Conservation (phyloP, 1,140 invertebrate species). For the Portunus trituberculatus region DNA sequence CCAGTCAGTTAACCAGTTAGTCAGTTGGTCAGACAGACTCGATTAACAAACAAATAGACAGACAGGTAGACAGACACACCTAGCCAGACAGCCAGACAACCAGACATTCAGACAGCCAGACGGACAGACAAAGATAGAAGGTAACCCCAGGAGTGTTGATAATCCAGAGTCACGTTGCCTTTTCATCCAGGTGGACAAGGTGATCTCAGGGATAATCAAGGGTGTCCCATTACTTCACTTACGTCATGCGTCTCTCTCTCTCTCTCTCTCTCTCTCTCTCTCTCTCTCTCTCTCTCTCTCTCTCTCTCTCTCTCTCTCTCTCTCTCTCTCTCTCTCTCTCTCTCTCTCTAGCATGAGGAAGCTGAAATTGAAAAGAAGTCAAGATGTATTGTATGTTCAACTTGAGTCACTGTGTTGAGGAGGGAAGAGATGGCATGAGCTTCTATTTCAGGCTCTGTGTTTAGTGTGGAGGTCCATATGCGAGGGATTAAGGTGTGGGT, state of each 20-base stretch:
- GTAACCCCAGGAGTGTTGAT: slow-evolving; percentile 8
- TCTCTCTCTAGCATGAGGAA: too few relatives aligned
- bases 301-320: too few relatives aligned
- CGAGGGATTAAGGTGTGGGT: too few relatives aligned
- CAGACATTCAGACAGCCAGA: background rate
- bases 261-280: background rate
- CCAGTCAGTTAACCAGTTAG: background rate
- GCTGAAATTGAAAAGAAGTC: too few relatives aligned
- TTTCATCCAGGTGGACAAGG: slow-evolving; percentile 10
- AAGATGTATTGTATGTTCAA: too few relatives aligned
- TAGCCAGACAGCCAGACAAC: background rate
- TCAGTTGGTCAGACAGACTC: background rate
- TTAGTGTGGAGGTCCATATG: too few relatives aligned
- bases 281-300: too few relatives aligned
- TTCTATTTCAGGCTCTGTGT: too few relatives aligned
- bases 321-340: too few relatives aligned
- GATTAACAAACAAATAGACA: background rate
- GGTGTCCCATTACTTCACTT: background rate
- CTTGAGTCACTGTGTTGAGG: too few relatives aligned
- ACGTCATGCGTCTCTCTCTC: background rate
- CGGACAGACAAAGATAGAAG: background rate
- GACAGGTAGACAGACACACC: background rate
- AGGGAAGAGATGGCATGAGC: too few relatives aligned
- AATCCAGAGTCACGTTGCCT: slow-evolving; percentile 11
- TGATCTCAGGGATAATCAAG: slow-evolving; percentile 1